These are phyloP conservation scores for Spinibarbus caldwelli DNA, from an alignment of 2,797 vertebrate genomes.

Conservation along the genomic window DNA sequence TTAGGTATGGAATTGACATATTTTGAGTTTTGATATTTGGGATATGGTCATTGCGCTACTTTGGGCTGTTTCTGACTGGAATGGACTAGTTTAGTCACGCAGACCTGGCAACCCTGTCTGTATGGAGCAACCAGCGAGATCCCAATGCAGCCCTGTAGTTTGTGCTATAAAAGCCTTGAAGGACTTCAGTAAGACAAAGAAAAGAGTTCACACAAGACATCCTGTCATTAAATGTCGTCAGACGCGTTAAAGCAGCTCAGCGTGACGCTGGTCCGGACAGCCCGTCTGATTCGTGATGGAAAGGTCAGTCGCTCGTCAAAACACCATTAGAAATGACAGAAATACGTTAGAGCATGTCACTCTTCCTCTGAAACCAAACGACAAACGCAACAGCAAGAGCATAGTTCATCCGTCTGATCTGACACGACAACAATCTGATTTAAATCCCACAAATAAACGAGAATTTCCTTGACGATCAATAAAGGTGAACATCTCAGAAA, in stretches of 20 bases:
- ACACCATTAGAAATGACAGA: constrained; percentile 3
- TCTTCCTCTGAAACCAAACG: background rate
- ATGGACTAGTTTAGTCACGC: background rate
- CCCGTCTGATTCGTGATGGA: too few relatives aligned
- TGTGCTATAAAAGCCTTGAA: background rate
- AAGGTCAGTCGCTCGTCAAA: constrained; percentile 2
- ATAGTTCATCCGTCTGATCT: background rate
- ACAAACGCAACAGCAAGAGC: background rate
- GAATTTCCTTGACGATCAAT: background rate
- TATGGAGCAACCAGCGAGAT: too few relatives aligned
- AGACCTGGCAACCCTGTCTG: background rate
- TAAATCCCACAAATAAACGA: too few relatives aligned
- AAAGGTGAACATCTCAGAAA: background rate
- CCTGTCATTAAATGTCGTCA: background rate
- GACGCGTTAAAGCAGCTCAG: background rate
- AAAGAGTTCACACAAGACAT: background rate
- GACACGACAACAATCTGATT: background rate
- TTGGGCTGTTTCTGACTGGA: background rate
- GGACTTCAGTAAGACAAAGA: background rate
- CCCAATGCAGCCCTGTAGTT: background rate
- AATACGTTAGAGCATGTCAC: background rate
- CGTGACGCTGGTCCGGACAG: background rate
- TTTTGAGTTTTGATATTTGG: background rate
- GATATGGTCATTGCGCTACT: background rate
- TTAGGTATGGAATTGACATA: background rate